These are phyloP conservation scores for Heptranchias perlo DNA, from an alignment of 2,113 vertebrate genomes.

Conservation along the genomic window DNA sequence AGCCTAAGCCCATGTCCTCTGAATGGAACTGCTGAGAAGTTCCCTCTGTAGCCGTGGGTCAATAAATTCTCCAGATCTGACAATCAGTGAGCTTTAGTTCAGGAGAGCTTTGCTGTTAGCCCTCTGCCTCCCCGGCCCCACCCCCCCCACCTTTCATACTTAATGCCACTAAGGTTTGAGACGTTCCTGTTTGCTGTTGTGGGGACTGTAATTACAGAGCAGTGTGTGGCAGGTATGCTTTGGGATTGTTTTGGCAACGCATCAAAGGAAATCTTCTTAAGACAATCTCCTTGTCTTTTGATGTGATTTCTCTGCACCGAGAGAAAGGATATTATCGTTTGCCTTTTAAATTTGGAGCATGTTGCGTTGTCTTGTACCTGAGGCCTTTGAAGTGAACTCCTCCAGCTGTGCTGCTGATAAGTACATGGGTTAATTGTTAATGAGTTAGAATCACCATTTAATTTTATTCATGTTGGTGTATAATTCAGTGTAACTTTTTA, in stretches of 20 bases:
- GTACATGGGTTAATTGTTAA: not conserved
- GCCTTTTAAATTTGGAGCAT: not conserved
- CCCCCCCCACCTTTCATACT: not conserved
- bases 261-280: not conserved
- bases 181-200: not conserved
- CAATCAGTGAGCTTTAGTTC: not conserved
- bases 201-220: not conserved
- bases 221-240: not conserved
- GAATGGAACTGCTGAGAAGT: not conserved
- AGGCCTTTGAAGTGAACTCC: not conserved
- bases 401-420: not conserved
- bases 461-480: constrained; percentile 6
- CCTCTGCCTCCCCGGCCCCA: not conserved
- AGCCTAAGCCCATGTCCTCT: not conserved
- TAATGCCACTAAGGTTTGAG: not conserved
- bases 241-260: not conserved
- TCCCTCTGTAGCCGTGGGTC: not conserved
- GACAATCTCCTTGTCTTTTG: not conserved
- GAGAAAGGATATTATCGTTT: not conserved
- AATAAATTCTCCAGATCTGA: not conserved
- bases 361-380: not conserved
- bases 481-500: not conserved
- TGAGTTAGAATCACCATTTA: not conserved
- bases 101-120: not conserved
- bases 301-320: not conserved